Base-by-base conservation (phyloP, 2,888 invertebrate genomes). In the Amiota mariae region DNA sequence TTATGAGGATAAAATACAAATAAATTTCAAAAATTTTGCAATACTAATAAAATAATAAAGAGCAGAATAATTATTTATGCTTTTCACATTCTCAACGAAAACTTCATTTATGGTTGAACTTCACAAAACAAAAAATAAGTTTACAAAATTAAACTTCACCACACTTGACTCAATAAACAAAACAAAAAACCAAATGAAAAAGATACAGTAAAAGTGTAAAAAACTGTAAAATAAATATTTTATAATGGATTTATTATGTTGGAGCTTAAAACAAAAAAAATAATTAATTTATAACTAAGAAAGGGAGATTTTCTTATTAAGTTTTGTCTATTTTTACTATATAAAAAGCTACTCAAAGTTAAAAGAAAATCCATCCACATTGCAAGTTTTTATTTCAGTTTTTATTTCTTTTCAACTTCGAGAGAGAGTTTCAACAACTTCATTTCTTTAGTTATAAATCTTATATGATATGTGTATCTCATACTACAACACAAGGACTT, bases 361-460 rank as follows among this genome's bases (percentile, higher is more conserved):
- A 12, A 36, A 63, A 36, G 36, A 63, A 63, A 63, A 63, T 63
- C 63, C 24, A 36, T 18, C 18, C 18, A 18, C 11, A 11, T 59
- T 51, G n/a, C n/a, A n/a, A n/a, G 54, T 51, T 51, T 51, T 51
- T 51, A 51, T 51, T n/a, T 51, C 54, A 51, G n/a, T 51, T 59
- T 36, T 63, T 18, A 36, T 63, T 63, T 63, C 12, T 36, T n/a
- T 63, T 24, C 63, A 63, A 61, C 63, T n/a, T 46, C 18, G 24
- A 36, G 36, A 46, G 63, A 24, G 36, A 63, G 63, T 18, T 36
- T 24, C 63, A 63, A 63, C 36, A 24, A 63, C 36, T 36, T 20
- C n/a, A 48, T 51, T 49, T 36, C 15, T 36, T 49, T 13, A 54
- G 54, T 24, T 51, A 68, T 68, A 68, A 68, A 68, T 68, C 68